These are phyloP conservation scores for Stratiomys singularior DNA, from an alignment of 2,888 invertebrate genomes.

Conservation along the genomic window DNA sequence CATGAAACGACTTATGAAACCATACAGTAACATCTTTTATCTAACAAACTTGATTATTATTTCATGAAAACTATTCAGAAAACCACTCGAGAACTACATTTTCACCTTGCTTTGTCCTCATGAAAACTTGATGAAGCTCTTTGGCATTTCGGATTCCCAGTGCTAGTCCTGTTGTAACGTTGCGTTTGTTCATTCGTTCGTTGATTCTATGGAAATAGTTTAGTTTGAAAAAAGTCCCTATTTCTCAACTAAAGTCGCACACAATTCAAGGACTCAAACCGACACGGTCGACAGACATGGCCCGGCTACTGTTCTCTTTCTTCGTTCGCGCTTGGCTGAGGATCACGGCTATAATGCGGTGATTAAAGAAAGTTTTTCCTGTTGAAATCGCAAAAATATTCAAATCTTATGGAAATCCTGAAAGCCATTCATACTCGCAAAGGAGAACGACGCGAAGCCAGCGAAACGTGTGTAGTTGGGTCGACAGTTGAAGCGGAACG, in stretches of 20 bases:
- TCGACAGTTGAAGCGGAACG: too few relatives aligned
- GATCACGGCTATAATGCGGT: slow-evolving; percentile 30
- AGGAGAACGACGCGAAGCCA: background rate
- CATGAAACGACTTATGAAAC: background rate
- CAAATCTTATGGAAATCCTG: slow-evolving; percentile 28
- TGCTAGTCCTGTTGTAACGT: too few relatives aligned
- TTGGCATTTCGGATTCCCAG: background rate
- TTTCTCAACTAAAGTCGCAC: background rate
- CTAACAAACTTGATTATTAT: slow-evolving; percentile 18
- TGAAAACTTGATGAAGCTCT: slow-evolving; percentile 28
- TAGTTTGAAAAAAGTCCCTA: background rate
- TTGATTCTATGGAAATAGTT: background rate
- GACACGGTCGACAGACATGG: background rate
- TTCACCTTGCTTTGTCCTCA: slow-evolving; percentile 20
- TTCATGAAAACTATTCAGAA: slow-evolving; percentile 28
- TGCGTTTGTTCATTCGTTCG: background rate
- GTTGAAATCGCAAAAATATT: slow-evolving; percentile 35
- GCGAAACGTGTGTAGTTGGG: too few relatives aligned
- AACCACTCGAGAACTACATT: slow-evolving; percentile 24
- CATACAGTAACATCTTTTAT: background rate
- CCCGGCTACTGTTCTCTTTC: slow-evolving; percentile 6
- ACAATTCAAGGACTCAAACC: too few relatives aligned
- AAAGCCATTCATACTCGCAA: background rate
- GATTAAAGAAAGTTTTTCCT: slow-evolving; percentile 30
- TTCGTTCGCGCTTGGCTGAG: background rate